These are phyloP conservation scores for Synergus laeviventris DNA, from an alignment of 2,888 invertebrate species.

Conservation along the genomic window DNA sequence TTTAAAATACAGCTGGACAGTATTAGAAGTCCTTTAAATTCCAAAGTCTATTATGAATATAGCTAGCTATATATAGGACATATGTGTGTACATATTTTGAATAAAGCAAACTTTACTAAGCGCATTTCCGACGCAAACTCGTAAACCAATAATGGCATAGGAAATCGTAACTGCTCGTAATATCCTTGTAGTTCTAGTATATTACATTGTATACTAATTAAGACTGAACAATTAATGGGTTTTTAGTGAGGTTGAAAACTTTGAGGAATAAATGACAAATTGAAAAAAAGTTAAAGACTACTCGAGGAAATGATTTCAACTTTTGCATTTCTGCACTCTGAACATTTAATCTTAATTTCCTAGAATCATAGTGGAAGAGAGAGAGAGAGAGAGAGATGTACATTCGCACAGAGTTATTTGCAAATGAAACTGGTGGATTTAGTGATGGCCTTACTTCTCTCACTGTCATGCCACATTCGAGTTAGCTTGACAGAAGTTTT, in stretches of 20 bases:
- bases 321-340: not conserved
- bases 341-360: not conserved
- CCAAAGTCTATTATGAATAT: not conserved
- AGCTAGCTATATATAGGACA: not conserved
- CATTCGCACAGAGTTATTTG: not conserved
- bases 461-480: conserved; percentile 5
- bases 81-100: not conserved
- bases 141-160: not conserved
- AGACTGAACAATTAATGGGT: not conserved
- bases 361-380: not conserved
- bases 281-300: not conserved
- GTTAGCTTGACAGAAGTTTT: not conserved
- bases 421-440: conserved; percentile 22
- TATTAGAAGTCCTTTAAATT: conserved; percentile 15
- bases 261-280: not conserved
- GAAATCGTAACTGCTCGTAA: conserved; percentile 10
- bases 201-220: not conserved
- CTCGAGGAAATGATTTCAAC: not conserved
- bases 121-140: conserved; percentile 2
- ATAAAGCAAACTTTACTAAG: conserved; percentile 18
- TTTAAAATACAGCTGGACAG: not conserved
- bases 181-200: not conserved
- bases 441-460: not conserved
- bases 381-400: not conserved
- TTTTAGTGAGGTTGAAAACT: not conserved